phyloP scores from a whole-genome alignment of 2,888 invertebrate genomes.

The Agrochola litura region DNA sequence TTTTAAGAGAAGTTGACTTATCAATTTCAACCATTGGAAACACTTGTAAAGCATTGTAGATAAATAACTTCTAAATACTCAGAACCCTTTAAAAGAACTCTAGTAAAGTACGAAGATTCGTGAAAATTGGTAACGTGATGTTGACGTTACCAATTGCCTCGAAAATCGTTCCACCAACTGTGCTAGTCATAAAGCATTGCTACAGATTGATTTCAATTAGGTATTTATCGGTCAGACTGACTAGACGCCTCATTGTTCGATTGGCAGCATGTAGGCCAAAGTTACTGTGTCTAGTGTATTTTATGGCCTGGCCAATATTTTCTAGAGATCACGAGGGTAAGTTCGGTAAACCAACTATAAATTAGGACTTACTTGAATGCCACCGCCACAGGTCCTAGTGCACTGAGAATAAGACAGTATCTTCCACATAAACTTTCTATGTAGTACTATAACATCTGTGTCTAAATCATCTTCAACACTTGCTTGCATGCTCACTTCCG shows the following conservation, averaged over 20 bases:
- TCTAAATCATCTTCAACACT: conserved; percentile 73
- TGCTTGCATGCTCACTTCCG: conserved; percentile 68
- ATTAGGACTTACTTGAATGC: conserved; percentile 90
- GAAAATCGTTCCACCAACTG: conserved; percentile 28
- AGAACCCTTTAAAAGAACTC: not conserved
- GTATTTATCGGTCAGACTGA: conserved; percentile 59
- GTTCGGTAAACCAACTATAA: not conserved
- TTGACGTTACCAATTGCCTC: conserved; percentile 45
- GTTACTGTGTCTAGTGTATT: conserved; percentile 57
- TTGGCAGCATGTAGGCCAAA: conserved; percentile 62
- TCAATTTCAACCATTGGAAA: not conserved
- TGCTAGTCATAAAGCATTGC: conserved; percentile 48
- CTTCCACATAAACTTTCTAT: conserved; percentile 93
- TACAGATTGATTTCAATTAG: conserved; percentile 66
- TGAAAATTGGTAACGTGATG: conserved; percentile 19
- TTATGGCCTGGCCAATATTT: conserved; percentile 22
- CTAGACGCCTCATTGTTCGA: conserved; percentile 63
- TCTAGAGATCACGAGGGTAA: not conserved
- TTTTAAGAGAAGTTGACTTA: no score
- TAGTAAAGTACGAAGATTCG: conserved; percentile 15
- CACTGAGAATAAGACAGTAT: conserved; percentile 94
- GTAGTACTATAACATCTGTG: conserved; percentile 81
- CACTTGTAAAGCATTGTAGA: not conserved
- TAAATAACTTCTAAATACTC: not conserved
- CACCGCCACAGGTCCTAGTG: conserved; percentile 95